Evolutionary conservation across 2,113 vertebrate species (phyloP).

Genomic region (Merops nubicus): DNA sequence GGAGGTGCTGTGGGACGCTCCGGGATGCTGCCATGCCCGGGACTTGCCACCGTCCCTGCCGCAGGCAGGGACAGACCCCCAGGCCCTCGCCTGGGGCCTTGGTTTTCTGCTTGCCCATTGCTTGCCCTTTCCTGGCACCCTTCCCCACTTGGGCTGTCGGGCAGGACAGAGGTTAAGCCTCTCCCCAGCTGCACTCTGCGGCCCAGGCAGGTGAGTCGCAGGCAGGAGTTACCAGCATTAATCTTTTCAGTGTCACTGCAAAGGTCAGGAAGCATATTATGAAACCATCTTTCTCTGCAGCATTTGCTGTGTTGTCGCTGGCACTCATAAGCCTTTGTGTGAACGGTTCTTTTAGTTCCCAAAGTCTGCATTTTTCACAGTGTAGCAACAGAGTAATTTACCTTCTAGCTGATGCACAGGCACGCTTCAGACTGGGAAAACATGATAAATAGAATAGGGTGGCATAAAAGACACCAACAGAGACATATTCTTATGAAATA

Average conservation of each 20-base stretch:
- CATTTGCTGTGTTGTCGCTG: not conserved
- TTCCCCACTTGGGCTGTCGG: not conserved
- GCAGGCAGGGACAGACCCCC: not conserved
- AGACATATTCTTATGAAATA: not conserved
- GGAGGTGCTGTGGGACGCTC: too few relatives aligned
- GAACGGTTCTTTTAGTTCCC: not conserved
- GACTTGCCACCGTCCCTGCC: accelerated
- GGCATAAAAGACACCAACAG: not conserved
- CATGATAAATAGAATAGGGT: not conserved
- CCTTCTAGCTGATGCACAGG: not conserved
- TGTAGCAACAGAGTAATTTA: not conserved
- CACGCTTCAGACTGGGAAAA: not conserved
- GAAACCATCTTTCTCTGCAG: not conserved
- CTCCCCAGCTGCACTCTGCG: not conserved
- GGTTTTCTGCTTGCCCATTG: not conserved
- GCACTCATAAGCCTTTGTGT: accelerated
- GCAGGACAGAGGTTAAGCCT: not conserved
- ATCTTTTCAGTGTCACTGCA: not conserved
- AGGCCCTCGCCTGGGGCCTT: not conserved
- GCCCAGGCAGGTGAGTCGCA: not conserved
- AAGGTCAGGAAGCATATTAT: not conserved
- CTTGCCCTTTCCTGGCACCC: not conserved
- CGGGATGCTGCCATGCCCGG: accelerated
- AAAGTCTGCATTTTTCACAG: not conserved
- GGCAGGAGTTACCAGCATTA: not conserved